These are phyloP conservation scores for Coranthus polyacanthus DNA, from an alignment of 2,797 vertebrate species.

Conservation along the genomic window DNA sequence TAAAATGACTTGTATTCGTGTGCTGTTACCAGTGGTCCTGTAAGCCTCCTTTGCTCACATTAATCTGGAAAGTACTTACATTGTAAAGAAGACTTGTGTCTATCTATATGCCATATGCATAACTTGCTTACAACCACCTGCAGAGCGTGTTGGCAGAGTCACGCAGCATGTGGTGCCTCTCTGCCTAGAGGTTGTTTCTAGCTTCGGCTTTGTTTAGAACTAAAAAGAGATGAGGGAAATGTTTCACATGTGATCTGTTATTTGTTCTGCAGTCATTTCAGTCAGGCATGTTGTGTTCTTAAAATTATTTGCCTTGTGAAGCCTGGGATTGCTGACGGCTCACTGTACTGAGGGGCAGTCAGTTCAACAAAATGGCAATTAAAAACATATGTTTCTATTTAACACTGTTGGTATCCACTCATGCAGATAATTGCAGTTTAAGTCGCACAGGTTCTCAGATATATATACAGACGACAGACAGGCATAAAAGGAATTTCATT, in stretches of 20 bases:
- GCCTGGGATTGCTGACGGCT: neutral
- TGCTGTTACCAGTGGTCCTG: conserved; percentile 18
- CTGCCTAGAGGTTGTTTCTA: conserved; percentile 46
- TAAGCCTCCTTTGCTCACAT: conserved; percentile 5
- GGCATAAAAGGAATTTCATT: too few relatives aligned
- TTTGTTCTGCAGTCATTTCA: conserved; percentile 21
- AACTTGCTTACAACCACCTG: conserved; percentile 56
- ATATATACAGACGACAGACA: too few relatives aligned
- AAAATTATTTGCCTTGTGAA: neutral
- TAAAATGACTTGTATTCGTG: conserved; percentile 1
- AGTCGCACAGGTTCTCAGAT: too few relatives aligned
- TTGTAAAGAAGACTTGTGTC: conserved; percentile 20
- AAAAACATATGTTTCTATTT: neutral
- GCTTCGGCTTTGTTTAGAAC: conserved; percentile 41
- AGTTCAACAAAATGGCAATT: conserved; percentile 5
- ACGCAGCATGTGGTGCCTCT: conserved; percentile 48
- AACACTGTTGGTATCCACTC: neutral
- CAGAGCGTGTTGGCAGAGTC: conserved; percentile 50
- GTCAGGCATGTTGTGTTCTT: neutral
- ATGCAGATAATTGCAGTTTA: neutral
- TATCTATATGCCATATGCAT: conserved; percentile 38
- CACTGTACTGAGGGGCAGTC: neutral
- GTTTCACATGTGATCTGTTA: conserved; percentile 19
- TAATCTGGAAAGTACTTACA: conserved; percentile 13
- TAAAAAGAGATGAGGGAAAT: conserved; percentile 10